These are phyloP conservation scores for Apostichopus leukothele DNA, from an alignment of 53 echinoderm and acorn worm genomes.

Conservation along the genomic window DNA sequence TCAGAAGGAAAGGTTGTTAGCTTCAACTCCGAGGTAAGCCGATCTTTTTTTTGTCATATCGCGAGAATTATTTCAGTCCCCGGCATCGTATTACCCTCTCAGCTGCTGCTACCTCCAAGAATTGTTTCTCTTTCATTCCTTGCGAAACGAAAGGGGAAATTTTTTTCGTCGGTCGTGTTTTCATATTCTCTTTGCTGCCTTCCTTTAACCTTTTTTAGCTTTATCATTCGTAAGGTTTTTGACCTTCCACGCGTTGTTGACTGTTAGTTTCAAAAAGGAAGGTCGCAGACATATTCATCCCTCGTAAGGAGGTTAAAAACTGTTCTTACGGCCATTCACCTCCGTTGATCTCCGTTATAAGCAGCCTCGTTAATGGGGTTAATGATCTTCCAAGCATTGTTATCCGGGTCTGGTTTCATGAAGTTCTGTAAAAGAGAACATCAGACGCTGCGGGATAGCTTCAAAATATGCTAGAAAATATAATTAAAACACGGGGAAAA, in stretches of 20 bases:
- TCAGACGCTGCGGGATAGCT: neutral
- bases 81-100: neutral
- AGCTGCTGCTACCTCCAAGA: constrained; percentile 2
- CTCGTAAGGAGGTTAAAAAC: neutral
- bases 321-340: constrained; percentile 24
- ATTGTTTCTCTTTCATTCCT: neutral
- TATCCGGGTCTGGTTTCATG: neutral
- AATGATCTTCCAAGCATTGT: constrained; percentile 31
- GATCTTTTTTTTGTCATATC: neutral
- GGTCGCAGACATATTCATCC: neutral
- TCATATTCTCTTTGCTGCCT: neutral
- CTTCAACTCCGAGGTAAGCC: constrained; percentile 42
- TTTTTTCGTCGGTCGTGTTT: too few relatives aligned
- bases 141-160: neutral
- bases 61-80: neutral
- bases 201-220: neutral
- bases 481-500: neutral
- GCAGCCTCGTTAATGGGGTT: constrained; percentile 18
- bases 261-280: neutral
- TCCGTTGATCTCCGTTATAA: constrained; percentile 3
- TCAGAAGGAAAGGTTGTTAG: constrained; percentile 44
- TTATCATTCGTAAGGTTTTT: neutral
- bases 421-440: neutral
- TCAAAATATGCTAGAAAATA: neutral
- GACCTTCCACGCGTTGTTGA: neutral